Conservation (phyloP, 92 coral and sea anemone genomes). For the Epizoanthus illoricatus region DNA sequence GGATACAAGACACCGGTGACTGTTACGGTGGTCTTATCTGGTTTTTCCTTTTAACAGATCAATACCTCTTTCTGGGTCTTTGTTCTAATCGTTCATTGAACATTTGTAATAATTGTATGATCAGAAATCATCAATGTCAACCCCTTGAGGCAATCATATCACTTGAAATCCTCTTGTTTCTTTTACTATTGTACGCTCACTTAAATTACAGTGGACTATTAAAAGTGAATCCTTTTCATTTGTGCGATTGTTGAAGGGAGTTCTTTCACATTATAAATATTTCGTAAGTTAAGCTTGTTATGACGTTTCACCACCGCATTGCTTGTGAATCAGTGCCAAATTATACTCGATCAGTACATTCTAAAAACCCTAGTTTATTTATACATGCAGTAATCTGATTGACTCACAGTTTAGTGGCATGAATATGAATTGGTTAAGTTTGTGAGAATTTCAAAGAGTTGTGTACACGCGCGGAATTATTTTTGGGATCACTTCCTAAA, state of each 20-base stretch:
- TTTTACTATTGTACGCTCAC: too few relatives aligned
- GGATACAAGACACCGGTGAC: neutral
- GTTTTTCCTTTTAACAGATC: neutral
- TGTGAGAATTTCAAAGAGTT: too few relatives aligned
- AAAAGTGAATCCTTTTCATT: neutral
- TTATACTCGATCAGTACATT: neutral
- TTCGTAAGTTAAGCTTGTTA: conserved; percentile 8
- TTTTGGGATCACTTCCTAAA: too few relatives aligned
- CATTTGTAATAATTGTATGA: neutral
- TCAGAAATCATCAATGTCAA: neutral
- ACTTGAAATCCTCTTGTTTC: too few relatives aligned
- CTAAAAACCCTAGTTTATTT: neutral
- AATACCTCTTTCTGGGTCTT: neutral
- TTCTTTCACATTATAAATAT: neutral
- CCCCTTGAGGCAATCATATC: neutral
- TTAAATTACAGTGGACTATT: neutral
- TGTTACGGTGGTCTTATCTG: conserved; percentile 5
- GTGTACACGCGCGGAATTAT: too few relatives aligned
- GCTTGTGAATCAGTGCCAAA: neutral
- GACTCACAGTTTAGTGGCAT: too few relatives aligned
- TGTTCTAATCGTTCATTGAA: neutral
- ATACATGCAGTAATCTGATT: too few relatives aligned
- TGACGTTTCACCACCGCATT: neutral
- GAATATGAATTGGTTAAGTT: too few relatives aligned
- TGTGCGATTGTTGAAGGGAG: neutral